phyloP scores from a whole-genome alignment of 2,888 invertebrate species.

The Thymelicus acteon region DNA sequence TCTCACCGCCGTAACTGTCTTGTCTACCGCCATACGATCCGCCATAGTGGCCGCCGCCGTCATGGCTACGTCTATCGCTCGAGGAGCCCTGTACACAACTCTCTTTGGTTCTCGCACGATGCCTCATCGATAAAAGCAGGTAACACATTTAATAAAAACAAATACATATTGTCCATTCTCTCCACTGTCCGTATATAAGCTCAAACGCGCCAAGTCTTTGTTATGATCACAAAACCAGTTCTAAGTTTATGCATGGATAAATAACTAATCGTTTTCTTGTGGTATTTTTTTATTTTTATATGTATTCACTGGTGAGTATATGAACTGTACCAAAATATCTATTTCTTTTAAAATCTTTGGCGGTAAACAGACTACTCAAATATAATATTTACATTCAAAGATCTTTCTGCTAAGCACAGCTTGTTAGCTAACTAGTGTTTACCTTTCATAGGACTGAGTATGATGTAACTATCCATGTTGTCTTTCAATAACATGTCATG shows the following conservation, averaged over 20 bases:
- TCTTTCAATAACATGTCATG: conserved; percentile 11
- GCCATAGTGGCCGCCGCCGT: conserved; percentile 83
- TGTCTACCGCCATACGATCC: conserved; percentile 83
- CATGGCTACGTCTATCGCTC: conserved; percentile 84
- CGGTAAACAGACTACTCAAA: neutral
- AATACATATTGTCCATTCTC: conserved; percentile 33
- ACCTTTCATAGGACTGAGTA: conserved; percentile 17
- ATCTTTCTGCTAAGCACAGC: conserved; percentile 12
- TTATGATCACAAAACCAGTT: conserved; percentile 4
- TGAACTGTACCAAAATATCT: neutral
- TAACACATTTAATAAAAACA: conserved; percentile 47
- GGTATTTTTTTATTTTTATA: neutral
- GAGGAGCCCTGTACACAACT: conserved; percentile 83
- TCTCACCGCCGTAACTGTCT: conserved; percentile 81
- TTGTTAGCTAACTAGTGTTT: conserved; percentile 11
- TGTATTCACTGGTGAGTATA: neutral
- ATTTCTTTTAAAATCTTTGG: neutral
- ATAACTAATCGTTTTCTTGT: conserved; percentile 24
- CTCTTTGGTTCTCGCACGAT: conserved; percentile 70
- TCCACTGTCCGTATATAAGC: conserved; percentile 16
- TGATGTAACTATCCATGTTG: conserved; percentile 23
- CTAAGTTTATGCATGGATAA: conserved; percentile 10
- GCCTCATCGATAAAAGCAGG: conserved; percentile 51
- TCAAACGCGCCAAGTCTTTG: neutral
- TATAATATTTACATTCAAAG: conserved; percentile 8